Base-by-base conservation (phyloP, 2,113 vertebrate genomes). In the Myotis lucifugus region DNA sequence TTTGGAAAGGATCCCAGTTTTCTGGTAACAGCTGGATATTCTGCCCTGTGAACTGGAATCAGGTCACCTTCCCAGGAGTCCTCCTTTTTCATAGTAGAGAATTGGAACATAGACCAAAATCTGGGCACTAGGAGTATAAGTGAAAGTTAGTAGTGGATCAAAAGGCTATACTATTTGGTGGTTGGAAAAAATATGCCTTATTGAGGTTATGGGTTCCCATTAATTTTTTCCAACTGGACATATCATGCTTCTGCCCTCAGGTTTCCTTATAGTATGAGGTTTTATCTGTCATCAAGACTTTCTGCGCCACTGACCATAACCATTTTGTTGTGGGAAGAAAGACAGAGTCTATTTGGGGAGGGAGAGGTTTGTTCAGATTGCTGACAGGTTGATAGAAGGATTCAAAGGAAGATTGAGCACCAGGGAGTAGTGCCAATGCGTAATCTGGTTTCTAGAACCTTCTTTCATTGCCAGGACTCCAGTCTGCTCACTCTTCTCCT, bases 1-100 rank as follows among this genome's bases (percentile, higher is more conserved):
- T 93, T 95, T 56, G 92, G 66, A 95, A 95, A 87, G 27, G 32
- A 61, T 50, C 15, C 59, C 79, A 13, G 25, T 88, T 94, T 96
- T 84, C n/a, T 79, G 37, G 19, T 76, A 94, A 81, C 48, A 90
- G 50, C 46, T 74, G 48, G 52, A 18, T 90, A 18, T 88, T 91
- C 29, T 70, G 19, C 34, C 10, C 29, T 84, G 37, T 92, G 77
- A 77, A 52, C 48, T 93, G 50, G 52, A 91, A 88, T 81, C 29
- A 19, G 37, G 37, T 85, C 85, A 66, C 34, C 19, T 94, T 90
- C 48, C n/a, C 92, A 84, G 56, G 66, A 61, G 61, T 52, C n/a
- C 42, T 84, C 56, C 48, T 92, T 85, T 81, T 90, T 77, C 46
- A 77, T 64, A 85, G 27, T 88, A 59, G 79, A 70, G 59, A 89